phyloP scores from a whole-genome alignment of 2,797 vertebrate genomes.

The Gorsachius magnificus region DNA sequence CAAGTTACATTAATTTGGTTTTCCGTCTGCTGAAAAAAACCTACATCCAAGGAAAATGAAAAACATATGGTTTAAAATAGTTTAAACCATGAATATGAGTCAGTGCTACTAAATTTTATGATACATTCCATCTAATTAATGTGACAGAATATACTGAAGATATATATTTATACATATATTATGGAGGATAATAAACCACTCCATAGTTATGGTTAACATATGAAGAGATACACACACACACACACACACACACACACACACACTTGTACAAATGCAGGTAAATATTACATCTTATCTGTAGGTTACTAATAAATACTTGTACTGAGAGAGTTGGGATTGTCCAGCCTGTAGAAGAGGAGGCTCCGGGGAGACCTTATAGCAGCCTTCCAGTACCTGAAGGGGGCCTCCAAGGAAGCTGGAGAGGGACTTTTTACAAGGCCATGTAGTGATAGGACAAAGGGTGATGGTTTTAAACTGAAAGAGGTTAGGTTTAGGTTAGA shows the following conservation, averaged over 20 bases:
- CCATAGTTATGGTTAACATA: not conserved
- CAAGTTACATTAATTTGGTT: conserved; percentile 50
- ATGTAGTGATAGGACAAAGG: no score
- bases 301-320: not conserved
- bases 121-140: conserved; percentile 53
- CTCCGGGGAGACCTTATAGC: no score
- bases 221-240: not conserved
- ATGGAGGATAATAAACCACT: not conserved
- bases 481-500: no score
- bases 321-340: not conserved
- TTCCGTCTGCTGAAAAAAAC: conserved; percentile 49
- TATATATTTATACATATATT: not conserved
- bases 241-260: not conserved
- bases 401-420: no score
- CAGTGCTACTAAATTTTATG: conserved; percentile 54
- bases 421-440: no score
- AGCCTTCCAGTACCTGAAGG: no score
- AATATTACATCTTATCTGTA: not conserved
- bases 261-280: not conserved
- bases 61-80: conserved; percentile 51
- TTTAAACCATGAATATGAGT: conserved; percentile 50
- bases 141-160: conserved; percentile 55
- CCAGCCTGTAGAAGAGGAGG: no score
- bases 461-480: no score
- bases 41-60: conserved; percentile 52